A percentile compares a stretch with the other conserved stretches of the same genome.
Conservation (phyloP, 2,888 invertebrate species). For the Epiblema foenella region DNA sequence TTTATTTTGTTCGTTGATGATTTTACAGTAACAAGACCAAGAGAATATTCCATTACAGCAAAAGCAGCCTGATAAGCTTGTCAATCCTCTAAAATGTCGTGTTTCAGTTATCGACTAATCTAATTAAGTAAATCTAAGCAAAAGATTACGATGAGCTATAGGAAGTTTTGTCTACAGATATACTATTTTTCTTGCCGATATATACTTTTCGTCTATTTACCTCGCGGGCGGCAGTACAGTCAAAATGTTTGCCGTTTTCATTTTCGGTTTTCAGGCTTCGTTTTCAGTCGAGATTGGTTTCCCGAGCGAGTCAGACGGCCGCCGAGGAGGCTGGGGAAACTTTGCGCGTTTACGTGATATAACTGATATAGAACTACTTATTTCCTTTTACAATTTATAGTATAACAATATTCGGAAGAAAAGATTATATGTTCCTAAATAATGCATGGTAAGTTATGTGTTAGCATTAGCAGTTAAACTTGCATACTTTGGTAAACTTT, state of each 20-base stretch:
- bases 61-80: background rate
- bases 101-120: background rate
- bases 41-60: background rate
- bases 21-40: background rate
- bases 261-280: slow-evolving; percentile 43
- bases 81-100: background rate
- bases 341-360: slow-evolving; percentile 6
- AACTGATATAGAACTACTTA: background rate
- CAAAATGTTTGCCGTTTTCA: slow-evolving; percentile 39
- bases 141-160: background rate
- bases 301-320: slow-evolving; percentile 27
- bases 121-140: background rate
- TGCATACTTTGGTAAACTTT: background rate
- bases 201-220: slow-evolving; percentile 20
- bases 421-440: background rate
- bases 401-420: background rate
- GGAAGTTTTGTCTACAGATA: background rate
- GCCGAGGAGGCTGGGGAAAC: slow-evolving; percentile 23
- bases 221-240: slow-evolving; percentile 29
- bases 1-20: too few relatives aligned
- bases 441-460: slow-evolving; percentile 32
- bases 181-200: background rate
- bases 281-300: slow-evolving; percentile 39
- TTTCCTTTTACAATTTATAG: background rate
- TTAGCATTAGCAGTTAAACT: background rate